phyloP scores from a whole-genome alignment of 2,888 invertebrate genomes.

The Lepidochitona cinerea region DNA sequence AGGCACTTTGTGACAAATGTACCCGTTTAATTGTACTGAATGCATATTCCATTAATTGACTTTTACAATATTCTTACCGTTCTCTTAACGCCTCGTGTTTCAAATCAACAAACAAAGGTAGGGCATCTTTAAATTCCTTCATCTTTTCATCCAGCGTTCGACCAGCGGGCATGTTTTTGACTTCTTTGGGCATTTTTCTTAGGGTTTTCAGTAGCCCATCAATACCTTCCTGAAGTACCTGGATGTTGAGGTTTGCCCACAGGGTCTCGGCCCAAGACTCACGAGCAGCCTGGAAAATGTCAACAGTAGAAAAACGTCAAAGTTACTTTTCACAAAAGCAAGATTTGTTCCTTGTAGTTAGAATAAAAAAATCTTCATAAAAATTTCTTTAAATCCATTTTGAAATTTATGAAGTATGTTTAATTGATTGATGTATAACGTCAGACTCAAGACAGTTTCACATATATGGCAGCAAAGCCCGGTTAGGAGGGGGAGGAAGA shows the following conservation, averaged over 20 bases:
- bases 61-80: constrained; percentile 65
- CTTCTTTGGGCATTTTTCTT: constrained; percentile 80
- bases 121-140: constrained; percentile 89
- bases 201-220: constrained; percentile 87
- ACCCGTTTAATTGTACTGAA: too few relatives aligned
- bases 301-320: not conserved
- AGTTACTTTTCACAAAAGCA: not conserved
- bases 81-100: constrained; percentile 92
- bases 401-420: too few relatives aligned
- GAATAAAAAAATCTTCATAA: too few relatives aligned
- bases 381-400: too few relatives aligned
- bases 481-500: too few relatives aligned
- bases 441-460: too few relatives aligned
- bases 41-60: too few relatives aligned
- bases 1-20: too few relatives aligned
- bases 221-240: constrained; percentile 86
- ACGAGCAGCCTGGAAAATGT: constrained; percentile 75
- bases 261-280: constrained; percentile 88
- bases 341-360: too few relatives aligned
- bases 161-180: constrained; percentile 77
- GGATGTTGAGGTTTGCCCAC: constrained; percentile 90
- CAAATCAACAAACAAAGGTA: constrained; percentile 90
- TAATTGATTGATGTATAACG: too few relatives aligned
- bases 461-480: too few relatives aligned
- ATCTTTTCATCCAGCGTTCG: constrained; percentile 83